A percentile compares a stretch with the other conserved stretches of the same genome.
Evolutionary conservation across 2,888 invertebrate genomes (phyloP).

Genomic region (Luffia ferchaultella): DNA sequence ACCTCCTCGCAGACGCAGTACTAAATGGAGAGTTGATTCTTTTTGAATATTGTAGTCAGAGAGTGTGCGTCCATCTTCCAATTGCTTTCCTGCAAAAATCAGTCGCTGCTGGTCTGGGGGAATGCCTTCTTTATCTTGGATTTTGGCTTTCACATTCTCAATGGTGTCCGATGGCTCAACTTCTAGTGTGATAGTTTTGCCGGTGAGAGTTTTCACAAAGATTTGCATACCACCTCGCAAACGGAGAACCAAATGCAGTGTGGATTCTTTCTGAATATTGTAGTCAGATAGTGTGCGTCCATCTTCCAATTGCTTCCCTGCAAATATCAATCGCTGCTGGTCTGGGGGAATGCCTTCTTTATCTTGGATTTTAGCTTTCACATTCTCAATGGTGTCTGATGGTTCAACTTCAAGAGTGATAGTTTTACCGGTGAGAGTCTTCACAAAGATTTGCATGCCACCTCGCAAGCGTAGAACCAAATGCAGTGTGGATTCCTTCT

Average conservation of each 20-base stretch:
- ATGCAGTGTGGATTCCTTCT: conserved; percentile 24
- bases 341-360: conserved; percentile 21
- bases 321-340: conserved; percentile 19
- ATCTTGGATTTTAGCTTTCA: conserved; percentile 19
- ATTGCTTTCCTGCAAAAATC: conserved; percentile 16
- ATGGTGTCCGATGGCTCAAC: conserved; percentile 16
- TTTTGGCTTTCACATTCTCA: conserved; percentile 17
- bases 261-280: conserved; percentile 19
- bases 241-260: conserved; percentile 15
- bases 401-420: conserved; percentile 16
- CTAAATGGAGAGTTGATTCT: conserved; percentile 15
- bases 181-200: conserved; percentile 16
- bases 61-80: conserved; percentile 16
- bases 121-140: conserved; percentile 17
- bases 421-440: conserved; percentile 17
- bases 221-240: conserved; percentile 18
- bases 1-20: conserved; percentile 14
- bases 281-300: conserved; percentile 20
- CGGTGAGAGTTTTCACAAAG: conserved; percentile 16
- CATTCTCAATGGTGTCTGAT: conserved; percentile 18
- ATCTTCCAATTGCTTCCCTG: conserved; percentile 19
- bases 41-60: conserved; percentile 17
- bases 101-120: conserved; percentile 16
- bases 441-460: conserved; percentile 19
- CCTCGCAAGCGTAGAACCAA: conserved; percentile 22